Percentiles rank a stretch among this genome's conserved stretches.
phyloP scores from a whole-genome alignment of 2,113 vertebrate species.

The Pionites leucogaster region DNA sequence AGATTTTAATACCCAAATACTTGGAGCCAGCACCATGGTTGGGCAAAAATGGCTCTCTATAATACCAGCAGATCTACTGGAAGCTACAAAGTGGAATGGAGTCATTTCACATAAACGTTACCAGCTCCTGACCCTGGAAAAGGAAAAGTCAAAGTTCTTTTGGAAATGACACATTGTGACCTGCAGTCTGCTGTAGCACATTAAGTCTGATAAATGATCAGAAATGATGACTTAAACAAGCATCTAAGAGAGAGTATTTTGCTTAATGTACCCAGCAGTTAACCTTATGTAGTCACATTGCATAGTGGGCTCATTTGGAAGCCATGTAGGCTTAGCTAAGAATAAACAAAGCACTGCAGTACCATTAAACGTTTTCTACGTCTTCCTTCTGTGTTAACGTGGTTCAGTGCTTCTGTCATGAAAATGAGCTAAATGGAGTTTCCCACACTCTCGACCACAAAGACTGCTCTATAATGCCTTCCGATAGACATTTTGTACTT shows the following conservation, averaged over 20 bases:
- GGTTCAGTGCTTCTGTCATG: conserved; percentile 68
- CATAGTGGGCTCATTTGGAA: conserved; percentile 65
- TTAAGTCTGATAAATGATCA: conserved; percentile 73
- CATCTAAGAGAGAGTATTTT: conserved; percentile 63
- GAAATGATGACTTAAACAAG: conserved; percentile 74
- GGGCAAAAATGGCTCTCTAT: not conserved
- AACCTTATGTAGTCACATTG: conserved; percentile 50
- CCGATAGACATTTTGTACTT: conserved; percentile 10
- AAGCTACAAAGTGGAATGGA: not conserved
- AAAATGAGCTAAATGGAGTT: conserved; percentile 53
- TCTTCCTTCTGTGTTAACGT: conserved; percentile 62
- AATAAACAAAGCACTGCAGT: conserved; percentile 49
- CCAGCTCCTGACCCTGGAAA: conserved; percentile 56
- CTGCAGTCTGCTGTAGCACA: conserved; percentile 66
- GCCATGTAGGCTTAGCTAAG: conserved; percentile 30
- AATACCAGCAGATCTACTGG: not conserved
- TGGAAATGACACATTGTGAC: conserved; percentile 68
- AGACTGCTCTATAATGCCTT: conserved; percentile 51
- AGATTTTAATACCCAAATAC: not conserved
- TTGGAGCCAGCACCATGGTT: not conserved
- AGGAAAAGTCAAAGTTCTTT: conserved; percentile 60
- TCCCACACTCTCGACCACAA: conserved; percentile 68
- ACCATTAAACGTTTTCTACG: conserved; percentile 41
- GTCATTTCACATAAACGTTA: conserved; percentile 45
- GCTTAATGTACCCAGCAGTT: conserved; percentile 70